Base-by-base conservation (phyloP, 1,140 invertebrate species). In the Berghia stephanieae region DNA sequence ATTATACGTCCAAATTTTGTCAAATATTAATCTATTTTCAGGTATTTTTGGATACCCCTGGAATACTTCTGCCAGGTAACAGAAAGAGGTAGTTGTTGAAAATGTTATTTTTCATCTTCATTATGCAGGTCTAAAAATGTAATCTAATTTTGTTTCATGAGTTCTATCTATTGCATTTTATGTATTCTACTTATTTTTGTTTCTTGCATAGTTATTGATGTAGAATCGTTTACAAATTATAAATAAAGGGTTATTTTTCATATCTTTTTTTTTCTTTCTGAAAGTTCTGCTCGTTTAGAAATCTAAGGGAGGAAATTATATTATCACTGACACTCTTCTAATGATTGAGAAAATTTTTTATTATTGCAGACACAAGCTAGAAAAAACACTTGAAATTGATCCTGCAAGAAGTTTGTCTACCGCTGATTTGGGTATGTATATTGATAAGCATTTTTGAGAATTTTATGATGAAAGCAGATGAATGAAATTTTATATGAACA, bases 21-120 rank as follows among this genome's bases (percentile, higher is more conserved):
- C 5, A 68, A 21, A 5, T 36, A 21, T 8, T 21, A 27, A 27
- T 4, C 34, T 6, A 21, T 16, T 80, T 71, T 40, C 69, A 81
- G 84, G 79, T 82, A n/a, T 84, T 82, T 77, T 52, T 84, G n/a
- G 84, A 83, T 49, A 84, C 82, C 3, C 83, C 83, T 46, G 84
- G 83, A 18, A 72, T 83, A 38, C 52, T 82, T n/a, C 31, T 66
- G 40, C 73, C 80, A 0, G 52, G 52, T n/a, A 75, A 57, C 43
- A 72, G 78, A 34, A 79, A 81, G 74, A 81, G 67, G 82, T 82
- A 80, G 75, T 24, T 8, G 13, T 63, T 27, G 77, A 73, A 5
- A 10, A 31, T 44, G 6, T 36, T 27, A 36, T 6, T 1, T 21
- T 72, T n/a, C 34, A 44, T 8, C 70, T 24, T n/a, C 34, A 18